These are phyloP conservation scores for Tarsius wallacei DNA, from an alignment of 2,797 vertebrate genomes.

Conservation along the genomic window DNA sequence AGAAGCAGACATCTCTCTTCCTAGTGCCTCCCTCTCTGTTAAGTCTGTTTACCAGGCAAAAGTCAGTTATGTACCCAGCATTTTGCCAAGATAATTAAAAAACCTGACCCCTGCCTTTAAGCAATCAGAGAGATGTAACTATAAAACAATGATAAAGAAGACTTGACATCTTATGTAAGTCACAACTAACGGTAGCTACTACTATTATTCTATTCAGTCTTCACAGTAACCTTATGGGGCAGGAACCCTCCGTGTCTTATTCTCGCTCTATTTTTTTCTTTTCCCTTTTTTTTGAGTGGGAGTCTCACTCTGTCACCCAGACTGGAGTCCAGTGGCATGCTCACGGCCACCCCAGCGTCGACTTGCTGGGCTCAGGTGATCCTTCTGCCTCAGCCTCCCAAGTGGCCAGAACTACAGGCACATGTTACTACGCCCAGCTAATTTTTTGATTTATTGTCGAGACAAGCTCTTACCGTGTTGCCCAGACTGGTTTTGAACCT, in stretches of 20 bases:
- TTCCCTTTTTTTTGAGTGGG: too few relatives aligned
- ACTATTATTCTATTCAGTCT: not conserved
- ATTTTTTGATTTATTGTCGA: too few relatives aligned
- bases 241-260: not conserved
- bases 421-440: too few relatives aligned
- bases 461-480: too few relatives aligned
- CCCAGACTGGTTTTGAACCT: too few relatives aligned
- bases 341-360: too few relatives aligned
- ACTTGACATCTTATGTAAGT: not conserved
- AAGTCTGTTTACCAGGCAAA: not conserved
- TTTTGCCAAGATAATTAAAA: slow-evolving; percentile 30
- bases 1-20: not conserved
- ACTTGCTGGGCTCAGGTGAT: too few relatives aligned
- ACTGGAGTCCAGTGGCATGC: too few relatives aligned
- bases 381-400: too few relatives aligned
- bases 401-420: too few relatives aligned
- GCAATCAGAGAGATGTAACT: not conserved
- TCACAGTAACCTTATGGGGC: not conserved
- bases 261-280: not conserved
- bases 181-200: not conserved
- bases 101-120: not conserved
- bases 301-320: too few relatives aligned
- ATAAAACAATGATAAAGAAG: slow-evolving; percentile 1
- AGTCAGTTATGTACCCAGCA: not conserved
- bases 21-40: not conserved